Conservation (phyloP, 1,140 invertebrate genomes). For the Helicoverpa armigera region DNA sequence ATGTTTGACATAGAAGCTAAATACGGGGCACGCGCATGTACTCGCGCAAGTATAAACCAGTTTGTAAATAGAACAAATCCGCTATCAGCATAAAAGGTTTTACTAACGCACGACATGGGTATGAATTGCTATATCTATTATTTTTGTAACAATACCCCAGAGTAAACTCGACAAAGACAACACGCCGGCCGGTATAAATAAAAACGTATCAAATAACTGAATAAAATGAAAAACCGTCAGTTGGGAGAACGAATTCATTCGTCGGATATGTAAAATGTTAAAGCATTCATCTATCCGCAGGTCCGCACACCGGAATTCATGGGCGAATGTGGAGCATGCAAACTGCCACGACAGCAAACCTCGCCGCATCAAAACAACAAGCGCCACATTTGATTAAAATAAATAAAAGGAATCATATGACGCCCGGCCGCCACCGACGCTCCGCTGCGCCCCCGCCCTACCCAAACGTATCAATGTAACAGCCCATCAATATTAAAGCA, state of each 20-base stretch:
- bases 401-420: slow-evolving; percentile 82
- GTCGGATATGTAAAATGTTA: slow-evolving; percentile 86
- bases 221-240: slow-evolving; percentile 79
- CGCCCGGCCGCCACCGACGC: slow-evolving; percentile 45
- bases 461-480: slow-evolving; percentile 66
- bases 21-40: slow-evolving; percentile 1
- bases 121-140: slow-evolving; percentile 57
- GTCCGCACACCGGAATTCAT: slow-evolving; percentile 82
- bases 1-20: slow-evolving; percentile 24
- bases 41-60: not conserved
- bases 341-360: slow-evolving; percentile 79
- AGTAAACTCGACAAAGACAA: slow-evolving; percentile 65
- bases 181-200: slow-evolving; percentile 66
- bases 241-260: slow-evolving; percentile 82
- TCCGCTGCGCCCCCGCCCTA: slow-evolving; percentile 20
- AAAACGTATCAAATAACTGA: slow-evolving; percentile 81
- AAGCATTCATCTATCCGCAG: slow-evolving; percentile 84
- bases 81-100: slow-evolving; percentile 35
- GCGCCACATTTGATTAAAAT: slow-evolving; percentile 84
- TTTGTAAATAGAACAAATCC: slow-evolving; percentile 42
- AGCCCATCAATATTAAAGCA: slow-evolving; percentile 60
- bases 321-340: slow-evolving; percentile 80
- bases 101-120: slow-evolving; percentile 37
- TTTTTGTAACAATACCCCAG: slow-evolving; percentile 62
- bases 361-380: slow-evolving; percentile 81